Base-by-base conservation (phyloP, 2,113 vertebrate genomes). In the Procavia capensis region DNA sequence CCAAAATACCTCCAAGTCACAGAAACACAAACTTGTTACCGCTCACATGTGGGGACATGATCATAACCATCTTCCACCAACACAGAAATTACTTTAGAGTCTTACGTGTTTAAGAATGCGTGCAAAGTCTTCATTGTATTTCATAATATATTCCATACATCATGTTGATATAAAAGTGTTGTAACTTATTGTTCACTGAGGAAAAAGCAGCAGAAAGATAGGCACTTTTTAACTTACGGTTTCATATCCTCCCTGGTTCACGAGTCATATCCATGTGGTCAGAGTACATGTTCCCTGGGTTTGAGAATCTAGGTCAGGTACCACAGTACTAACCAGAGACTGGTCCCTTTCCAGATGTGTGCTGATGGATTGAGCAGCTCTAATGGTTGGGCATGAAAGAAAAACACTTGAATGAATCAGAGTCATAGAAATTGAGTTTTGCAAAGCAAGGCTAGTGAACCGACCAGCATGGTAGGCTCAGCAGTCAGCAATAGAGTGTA, bases 161-260 rank as follows among this genome's bases (percentile, higher is more conserved):
- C 70, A 64, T 95, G 85, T 93, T 80, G 74, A 74, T 78, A 81
- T 54, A 36, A 84, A 85, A 74, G 24, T 59, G 2, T 84, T 66
- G 85, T 81, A 61, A 78, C 31, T 89, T 86, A 83, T 13, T 59
- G 57, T 76, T 29, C 57, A 34, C 13, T 85, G 70, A 93, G n/a
- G 66, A 59, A 93, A 45, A 68, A 91, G 20, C 13, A 75, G 45
- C 87, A 82, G 20, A 76, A 66, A 41, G 8, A 22, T 72, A 13
- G 59, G 9, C 47, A 50, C n/a, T 19, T 41, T 84, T 80, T 72
- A 39, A 63, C 24, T 11, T 27, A 1, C 17, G 70, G 16, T 79
- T 93, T 85, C 54, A 7, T 36, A 25, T 22, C 45, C n/a, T 86
- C 11, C 2, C 22, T 83, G 61, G 83, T 31, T 88, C n/a, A 50